Percentiles rank a stretch among this genome's conserved stretches.
phyloP scores from a whole-genome alignment of 2,113 vertebrate species.

The Carassius carassius region DNA sequence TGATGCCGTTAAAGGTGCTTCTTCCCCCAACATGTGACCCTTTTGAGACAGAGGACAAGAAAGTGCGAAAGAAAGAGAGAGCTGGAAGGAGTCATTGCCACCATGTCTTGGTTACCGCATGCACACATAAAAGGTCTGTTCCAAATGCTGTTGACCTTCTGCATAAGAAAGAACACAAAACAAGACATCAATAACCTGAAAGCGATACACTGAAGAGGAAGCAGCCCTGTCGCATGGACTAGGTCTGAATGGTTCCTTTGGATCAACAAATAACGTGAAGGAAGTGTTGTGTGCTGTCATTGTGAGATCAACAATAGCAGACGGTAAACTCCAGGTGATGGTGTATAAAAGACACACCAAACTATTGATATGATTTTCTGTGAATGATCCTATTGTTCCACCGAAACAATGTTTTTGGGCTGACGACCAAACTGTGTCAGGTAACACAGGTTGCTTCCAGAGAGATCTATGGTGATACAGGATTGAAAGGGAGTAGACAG shows the following conservation, averaged over 20 bases:
- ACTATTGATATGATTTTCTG: constrained; percentile 63
- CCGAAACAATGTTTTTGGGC: constrained; percentile 59
- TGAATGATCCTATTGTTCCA: constrained; percentile 62
- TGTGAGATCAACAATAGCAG: constrained; percentile 71
- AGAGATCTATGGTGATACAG: constrained; percentile 50
- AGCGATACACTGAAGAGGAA: constrained; percentile 69
- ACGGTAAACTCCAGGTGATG: constrained; percentile 63
- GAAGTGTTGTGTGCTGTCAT: constrained; percentile 65
- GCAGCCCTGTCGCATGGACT: constrained; percentile 63
- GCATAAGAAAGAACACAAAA: constrained; percentile 69
- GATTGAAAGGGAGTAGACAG: constrained; percentile 38
- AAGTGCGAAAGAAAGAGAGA: constrained; percentile 36
- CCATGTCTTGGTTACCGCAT: constrained; percentile 58
- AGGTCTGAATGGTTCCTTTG: constrained; percentile 63
- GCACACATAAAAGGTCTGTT: constrained; percentile 59
- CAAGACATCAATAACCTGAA: constrained; percentile 74
- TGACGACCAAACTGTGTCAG: constrained; percentile 64
- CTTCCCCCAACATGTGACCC: constrained; percentile 60
- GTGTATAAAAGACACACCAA: constrained; percentile 60
- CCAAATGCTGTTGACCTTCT: constrained; percentile 65
- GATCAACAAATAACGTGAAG: constrained; percentile 59
- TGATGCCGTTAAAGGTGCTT: constrained; percentile 52
- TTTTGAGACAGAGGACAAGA: constrained; percentile 48
- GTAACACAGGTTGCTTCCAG: constrained; percentile 66
- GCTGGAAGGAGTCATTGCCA: constrained; percentile 59